Evolutionary conservation across 1,140 invertebrate species (phyloP).

Genomic region (Episyrphus balteatus): DNA sequence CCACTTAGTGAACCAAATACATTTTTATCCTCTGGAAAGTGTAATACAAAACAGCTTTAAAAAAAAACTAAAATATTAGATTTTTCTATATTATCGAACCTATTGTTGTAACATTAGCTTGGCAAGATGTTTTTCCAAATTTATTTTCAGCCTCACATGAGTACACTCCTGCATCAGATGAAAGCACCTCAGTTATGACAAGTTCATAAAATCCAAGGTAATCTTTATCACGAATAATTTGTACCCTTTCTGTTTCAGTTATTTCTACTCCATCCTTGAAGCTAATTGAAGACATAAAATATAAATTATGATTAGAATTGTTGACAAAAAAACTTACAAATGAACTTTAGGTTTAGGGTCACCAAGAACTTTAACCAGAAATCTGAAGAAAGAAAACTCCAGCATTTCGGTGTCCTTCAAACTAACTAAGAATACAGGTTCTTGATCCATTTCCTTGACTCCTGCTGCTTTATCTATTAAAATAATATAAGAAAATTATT

Average conservation of each 20-base stretch:
- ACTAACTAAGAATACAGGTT: constrained; percentile 68
- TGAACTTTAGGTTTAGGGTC: constrained; percentile 72
- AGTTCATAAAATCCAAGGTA: constrained; percentile 83
- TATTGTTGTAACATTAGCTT: constrained; percentile 67
- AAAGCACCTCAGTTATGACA: constrained; percentile 70
- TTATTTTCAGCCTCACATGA: constrained; percentile 77
- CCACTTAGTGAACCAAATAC: constrained; percentile 62
- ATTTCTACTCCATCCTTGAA: constrained; percentile 73
- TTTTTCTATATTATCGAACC: constrained; percentile 37
- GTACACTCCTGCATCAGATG: constrained; percentile 77
- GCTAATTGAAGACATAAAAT: constrained; percentile 41
- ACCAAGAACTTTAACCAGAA: constrained; percentile 81
- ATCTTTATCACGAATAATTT: constrained; percentile 60
- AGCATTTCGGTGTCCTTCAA: constrained; percentile 79
- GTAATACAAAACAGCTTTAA: background rate
- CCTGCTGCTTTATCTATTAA: constrained; percentile 29
- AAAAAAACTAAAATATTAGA: background rate
- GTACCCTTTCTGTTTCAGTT: constrained; percentile 53
- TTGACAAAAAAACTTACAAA: constrained; percentile 56
- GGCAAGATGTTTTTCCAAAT: constrained; percentile 63
- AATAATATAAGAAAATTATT: background rate
- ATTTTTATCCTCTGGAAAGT: constrained; percentile 57
- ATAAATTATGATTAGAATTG: background rate
- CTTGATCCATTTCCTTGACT: constrained; percentile 54
- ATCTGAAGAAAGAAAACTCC: constrained; percentile 74